phyloP scores from a whole-genome alignment of 2,888 invertebrate species.

The Stegophylla sp. region DNA sequence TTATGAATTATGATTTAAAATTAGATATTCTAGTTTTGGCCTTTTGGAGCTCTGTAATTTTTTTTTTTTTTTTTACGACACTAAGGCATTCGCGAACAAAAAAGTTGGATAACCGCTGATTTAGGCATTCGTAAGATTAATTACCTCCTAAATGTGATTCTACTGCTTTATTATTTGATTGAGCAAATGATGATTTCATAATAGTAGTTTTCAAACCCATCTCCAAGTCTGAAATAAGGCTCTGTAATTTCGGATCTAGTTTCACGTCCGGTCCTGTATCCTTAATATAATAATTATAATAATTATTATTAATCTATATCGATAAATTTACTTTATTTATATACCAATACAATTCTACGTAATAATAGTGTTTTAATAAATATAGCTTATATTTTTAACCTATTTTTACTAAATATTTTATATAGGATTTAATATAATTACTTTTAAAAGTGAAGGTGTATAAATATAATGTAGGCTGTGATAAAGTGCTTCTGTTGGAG shows the following conservation, averaged over 20 bases:
- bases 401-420: neutral
- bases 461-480: slow-evolving; percentile 71
- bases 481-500: slow-evolving; percentile 70
- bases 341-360: neutral
- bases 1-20: too few species aligned
- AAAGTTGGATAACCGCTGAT: too few species aligned
- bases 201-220: slow-evolving; percentile 60
- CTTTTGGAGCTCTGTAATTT: too few species aligned
- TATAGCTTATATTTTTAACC: too few species aligned
- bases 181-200: slow-evolving; percentile 10
- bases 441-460: slow-evolving; percentile 67
- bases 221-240: slow-evolving; percentile 66
- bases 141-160: slow-evolving; percentile 63
- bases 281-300: neutral
- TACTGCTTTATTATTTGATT: slow-evolving; percentile 33
- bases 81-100: too few species aligned
- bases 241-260: slow-evolving; percentile 67
- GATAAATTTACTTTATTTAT: too few species aligned
- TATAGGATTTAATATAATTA: slow-evolving; percentile 59
- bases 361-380: neutral
- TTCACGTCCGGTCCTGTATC: slow-evolving; percentile 62
- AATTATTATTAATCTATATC: too few species aligned
- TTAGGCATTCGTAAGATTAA: slow-evolving; percentile 58
- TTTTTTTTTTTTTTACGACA: too few species aligned
- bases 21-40: too few species aligned